Evolutionary conservation across 2,888 invertebrate species (phyloP), one percentile per base, ranked within the genome.

Genomic region (Candidula unifasciata): DNA sequence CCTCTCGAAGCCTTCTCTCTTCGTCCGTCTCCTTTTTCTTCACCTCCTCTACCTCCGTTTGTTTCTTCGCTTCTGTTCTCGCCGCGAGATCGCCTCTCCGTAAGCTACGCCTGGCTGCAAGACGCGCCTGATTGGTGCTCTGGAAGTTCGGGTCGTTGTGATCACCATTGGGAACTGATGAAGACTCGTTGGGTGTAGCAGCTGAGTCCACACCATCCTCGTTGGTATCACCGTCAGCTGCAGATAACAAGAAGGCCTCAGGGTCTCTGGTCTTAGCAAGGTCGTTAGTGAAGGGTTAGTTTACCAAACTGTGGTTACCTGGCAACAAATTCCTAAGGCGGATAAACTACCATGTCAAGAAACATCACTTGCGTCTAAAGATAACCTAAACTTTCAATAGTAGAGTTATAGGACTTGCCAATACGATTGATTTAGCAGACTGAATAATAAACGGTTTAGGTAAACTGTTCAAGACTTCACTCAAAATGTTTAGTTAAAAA

Each of bases 51-150:
- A 57, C 35, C 16, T 69, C 35, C 8, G 35, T 30, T 21, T 83
- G 69, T 69, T 83, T 78, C 71, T 83, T 83, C 5, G 57, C 69
- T 30, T 78, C 77, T 5, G 54, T 35, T 21, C 78, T 74, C 10
- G 83, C 83, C 0, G 78, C 77, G 16, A 78, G 68, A 0, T 83
- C 78, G 37, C 83, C 78, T 33, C 83, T 66, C 24, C 83, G 35
- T 16, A 83, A 64, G 30, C 69, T 83, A 33, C 80, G 3, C 16
- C 71, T 27, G 10, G 79, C 79, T 2, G 79, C 79, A 8, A 52
- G 37, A 1, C 79, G 64, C n/a, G 37, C 66, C 44, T 79, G 66
- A 18, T 64, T 68, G 13, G 79, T 24, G 30, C 27, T 27, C 21
- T 6, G 35, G 30, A 76, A 76, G 30, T n/a, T 57, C 33, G 3